Conservation (phyloP, 2,888 invertebrate genomes). For the Platynereis dumerilii region DNA sequence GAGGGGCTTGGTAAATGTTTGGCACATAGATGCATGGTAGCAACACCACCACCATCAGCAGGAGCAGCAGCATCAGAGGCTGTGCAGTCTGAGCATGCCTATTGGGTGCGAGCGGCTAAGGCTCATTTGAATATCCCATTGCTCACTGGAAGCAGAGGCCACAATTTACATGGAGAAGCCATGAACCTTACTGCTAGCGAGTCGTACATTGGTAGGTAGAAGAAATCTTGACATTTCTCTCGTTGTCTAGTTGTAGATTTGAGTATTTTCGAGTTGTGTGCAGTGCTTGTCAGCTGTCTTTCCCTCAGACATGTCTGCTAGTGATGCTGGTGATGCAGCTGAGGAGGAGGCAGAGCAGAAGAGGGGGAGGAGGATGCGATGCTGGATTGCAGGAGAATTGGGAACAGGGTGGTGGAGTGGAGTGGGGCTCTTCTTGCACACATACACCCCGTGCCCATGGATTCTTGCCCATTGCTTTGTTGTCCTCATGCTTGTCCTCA, state of each 20-base stretch:
- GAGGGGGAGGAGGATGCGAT: background rate
- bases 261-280: no score
- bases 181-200: slow-evolving; percentile 17
- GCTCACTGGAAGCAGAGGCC: slow-evolving; percentile 12
- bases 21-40: slow-evolving; percentile 1
- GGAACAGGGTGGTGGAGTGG: no score
- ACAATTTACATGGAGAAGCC: slow-evolving; percentile 18
- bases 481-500: no score
- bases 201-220: slow-evolving; percentile 15
- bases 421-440: no score
- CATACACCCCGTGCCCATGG: no score
- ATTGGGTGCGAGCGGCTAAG: slow-evolving; percentile 1
- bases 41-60: slow-evolving; percentile 11
- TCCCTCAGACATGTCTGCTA: no score
- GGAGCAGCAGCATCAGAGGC: slow-evolving; percentile 7
- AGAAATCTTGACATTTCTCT: background rate
- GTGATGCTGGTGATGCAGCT: slow-evolving; percentile 6
- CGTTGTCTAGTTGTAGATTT: no score
- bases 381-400: no score
- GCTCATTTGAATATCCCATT: slow-evolving; percentile 20
- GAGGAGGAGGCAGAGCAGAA: background rate
- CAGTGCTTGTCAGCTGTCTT: no score
- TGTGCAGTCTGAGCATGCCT: background rate
- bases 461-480: no score
- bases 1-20: no score